phyloP scores from a whole-genome alignment of 2,888 invertebrate species.

The Nebria salina region DNA sequence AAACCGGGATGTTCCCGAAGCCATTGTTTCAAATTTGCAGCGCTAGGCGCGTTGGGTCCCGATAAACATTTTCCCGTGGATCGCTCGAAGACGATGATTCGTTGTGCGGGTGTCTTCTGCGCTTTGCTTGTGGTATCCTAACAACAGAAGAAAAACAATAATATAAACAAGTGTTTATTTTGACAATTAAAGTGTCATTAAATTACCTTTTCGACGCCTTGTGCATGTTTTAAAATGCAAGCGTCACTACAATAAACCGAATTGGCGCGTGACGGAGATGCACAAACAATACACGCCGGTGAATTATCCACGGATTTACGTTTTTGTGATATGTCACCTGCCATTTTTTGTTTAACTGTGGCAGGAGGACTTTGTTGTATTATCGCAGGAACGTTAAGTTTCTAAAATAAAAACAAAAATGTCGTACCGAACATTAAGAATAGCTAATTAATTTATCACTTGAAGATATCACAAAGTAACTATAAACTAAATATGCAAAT shows the following conservation, averaged over 20 bases:
- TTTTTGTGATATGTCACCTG: conserved; percentile 19
- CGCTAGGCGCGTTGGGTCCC: conserved; percentile 85
- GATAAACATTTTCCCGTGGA: conserved; percentile 78
- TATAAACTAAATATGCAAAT: no score
- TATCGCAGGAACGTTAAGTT: conserved; percentile 17
- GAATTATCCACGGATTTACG: conserved; percentile 47
- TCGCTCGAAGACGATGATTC: conserved; percentile 82
- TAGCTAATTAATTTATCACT: neutral
- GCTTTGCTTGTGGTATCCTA: conserved; percentile 45
- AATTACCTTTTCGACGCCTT: conserved; percentile 68
- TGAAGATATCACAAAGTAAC: no score
- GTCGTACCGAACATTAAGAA: neutral
- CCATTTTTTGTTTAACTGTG: neutral
- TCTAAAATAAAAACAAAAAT: conserved; percentile 11
- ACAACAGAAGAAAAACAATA: neutral
- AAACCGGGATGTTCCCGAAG: conserved; percentile 87
- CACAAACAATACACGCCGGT: conserved; percentile 78
- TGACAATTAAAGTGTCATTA: neutral
- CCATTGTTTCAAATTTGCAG: conserved; percentile 83
- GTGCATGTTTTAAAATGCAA: conserved; percentile 87
- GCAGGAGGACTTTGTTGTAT: neutral
- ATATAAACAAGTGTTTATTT: conserved; percentile 1
- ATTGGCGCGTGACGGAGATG: conserved; percentile 76
- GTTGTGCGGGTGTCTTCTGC: conserved; percentile 53
- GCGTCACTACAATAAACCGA: conserved; percentile 90